Evolutionary conservation across 2,797 vertebrate species (phyloP), one percentile per base, ranked within the genome.

Genomic region (Alfaro cultratus): DNA sequence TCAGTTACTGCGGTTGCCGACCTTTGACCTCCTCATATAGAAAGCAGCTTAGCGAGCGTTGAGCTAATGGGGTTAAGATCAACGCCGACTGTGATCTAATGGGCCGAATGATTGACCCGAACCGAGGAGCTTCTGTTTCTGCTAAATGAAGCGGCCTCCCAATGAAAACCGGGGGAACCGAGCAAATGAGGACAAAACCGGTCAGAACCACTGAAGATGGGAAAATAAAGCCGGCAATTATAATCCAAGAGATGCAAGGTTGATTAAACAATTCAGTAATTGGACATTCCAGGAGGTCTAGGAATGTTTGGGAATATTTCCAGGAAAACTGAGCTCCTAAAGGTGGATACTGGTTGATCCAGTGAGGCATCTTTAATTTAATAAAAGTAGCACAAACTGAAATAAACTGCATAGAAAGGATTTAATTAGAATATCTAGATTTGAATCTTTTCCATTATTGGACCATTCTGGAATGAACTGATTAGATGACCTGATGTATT

Each of bases 41-140:
- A 67, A 73, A 87, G 82, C 81, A 45, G 85, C 81, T 87, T 81
- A 77, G 75, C 8, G 47, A 83, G 76, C 1, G 49, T n/a, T 11
- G 64, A 15, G 68, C 72, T 88, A 53, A 75, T 26, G 46, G 21
- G 49, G 87, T 76, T 85, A 82, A 82, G 80, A 29, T 71, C 55
- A 31, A 73, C n/a, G 21, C 2, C 11, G 57, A 43, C 72, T 8
- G 75, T 77, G 75, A 88, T 85, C 70, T 64, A 51, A 80, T 64
- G 76, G 41, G 5, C 57, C 1, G 41, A 45, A 34, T 60, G 8
- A 71, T n/a, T 72, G 49, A 39, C 11, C 71, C 5, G 1, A 60
- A 71, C 67, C 15, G 1, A 45, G 4, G 23, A 76, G 57, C 79
- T 31, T 46, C 67, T 41, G 80, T 55, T 43, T 3, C 0, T 15